phyloP scores from a whole-genome alignment of 2,797 vertebrate species.

The Centroberyx gerrardi region DNA sequence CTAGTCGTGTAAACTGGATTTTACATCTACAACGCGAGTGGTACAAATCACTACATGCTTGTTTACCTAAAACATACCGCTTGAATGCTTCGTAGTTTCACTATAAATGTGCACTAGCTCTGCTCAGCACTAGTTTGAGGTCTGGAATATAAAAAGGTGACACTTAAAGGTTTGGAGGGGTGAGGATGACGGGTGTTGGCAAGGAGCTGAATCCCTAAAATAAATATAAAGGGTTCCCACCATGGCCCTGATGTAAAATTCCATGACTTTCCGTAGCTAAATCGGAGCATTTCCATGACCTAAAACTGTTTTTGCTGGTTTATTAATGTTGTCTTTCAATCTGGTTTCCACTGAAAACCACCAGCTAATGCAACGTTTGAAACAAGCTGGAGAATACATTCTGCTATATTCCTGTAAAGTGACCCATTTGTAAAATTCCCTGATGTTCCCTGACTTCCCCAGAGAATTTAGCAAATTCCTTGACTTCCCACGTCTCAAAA shows the following conservation, averaged over 20 bases:
- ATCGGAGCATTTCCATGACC: too few relatives aligned
- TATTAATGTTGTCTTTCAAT: too few relatives aligned
- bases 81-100: conserved; percentile 22
- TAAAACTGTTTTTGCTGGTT: neutral
- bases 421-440: too few relatives aligned
- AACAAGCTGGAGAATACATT: too few relatives aligned
- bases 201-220: conserved; percentile 30
- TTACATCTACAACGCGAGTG: conserved; percentile 68
- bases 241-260: neutral
- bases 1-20: conserved; percentile 72
- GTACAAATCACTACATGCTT: conserved; percentile 69
- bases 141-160: conserved; percentile 59
- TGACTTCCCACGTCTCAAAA: neutral
- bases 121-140: conserved; percentile 67
- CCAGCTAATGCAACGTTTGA: neutral
- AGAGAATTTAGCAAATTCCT: too few relatives aligned
- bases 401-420: too few relatives aligned
- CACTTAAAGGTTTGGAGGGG: conserved; percentile 2
- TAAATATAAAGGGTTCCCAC: conserved; percentile 39
- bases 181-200: conserved; percentile 21
- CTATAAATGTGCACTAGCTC: conserved; percentile 51
- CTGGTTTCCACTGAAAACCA: neutral
- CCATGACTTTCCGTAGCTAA: too few relatives aligned
- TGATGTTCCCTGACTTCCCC: too few relatives aligned
- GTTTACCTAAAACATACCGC: conserved; percentile 52